A percentile compares a stretch with the other conserved stretches of the same genome.
These are phyloP conservation scores for Hirtodrosophila histrioides DNA, from an alignment of 2,888 invertebrate genomes.

Conservation along the genomic window DNA sequence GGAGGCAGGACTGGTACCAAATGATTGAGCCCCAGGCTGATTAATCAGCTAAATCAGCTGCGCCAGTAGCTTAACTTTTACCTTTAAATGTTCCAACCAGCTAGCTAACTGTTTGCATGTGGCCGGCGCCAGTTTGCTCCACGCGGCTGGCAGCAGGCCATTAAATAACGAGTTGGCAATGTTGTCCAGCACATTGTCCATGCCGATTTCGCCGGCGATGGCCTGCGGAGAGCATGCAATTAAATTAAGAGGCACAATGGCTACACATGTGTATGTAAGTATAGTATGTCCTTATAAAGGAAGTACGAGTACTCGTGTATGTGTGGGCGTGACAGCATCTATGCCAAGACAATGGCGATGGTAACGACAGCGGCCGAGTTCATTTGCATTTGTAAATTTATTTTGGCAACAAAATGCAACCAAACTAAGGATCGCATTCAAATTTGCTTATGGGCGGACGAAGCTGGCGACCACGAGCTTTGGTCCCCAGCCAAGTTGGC, in stretches of 20 bases:
- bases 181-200: slow-evolving; percentile 93
- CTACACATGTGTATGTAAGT: slow-evolving; percentile 22
- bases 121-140: slow-evolving; percentile 92
- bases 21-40: slow-evolving; percentile 56
- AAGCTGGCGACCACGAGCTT: slow-evolving; percentile 44
- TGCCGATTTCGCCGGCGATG: slow-evolving; percentile 95
- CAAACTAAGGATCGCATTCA: slow-evolving; percentile 36
- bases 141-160: slow-evolving; percentile 91
- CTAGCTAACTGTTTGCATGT: slow-evolving; percentile 93
- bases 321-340: slow-evolving; percentile 52
- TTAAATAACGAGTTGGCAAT: slow-evolving; percentile 93
- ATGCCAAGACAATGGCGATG: slow-evolving; percentile 57
- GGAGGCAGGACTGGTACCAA: slow-evolving; percentile 31
- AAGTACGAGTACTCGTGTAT: slow-evolving; percentile 41
- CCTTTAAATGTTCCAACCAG: slow-evolving; percentile 94
- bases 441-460: slow-evolving; percentile 47
- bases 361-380: slow-evolving; percentile 43
- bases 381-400: slow-evolving; percentile 77
- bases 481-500: slow-evolving; percentile 72
- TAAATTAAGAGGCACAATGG: slow-evolving; percentile 71
- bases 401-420: slow-evolving; percentile 71
- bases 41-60: slow-evolving; percentile 70
- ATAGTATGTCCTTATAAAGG: background rate
- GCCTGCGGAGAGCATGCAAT: slow-evolving; percentile 86
- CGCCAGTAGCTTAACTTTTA: slow-evolving; percentile 46